A percentile compares a stretch with the other conserved stretches of the same genome.
Conservation (phyloP, 1,140 invertebrate species). For the Camponotus floridanus region DNA sequence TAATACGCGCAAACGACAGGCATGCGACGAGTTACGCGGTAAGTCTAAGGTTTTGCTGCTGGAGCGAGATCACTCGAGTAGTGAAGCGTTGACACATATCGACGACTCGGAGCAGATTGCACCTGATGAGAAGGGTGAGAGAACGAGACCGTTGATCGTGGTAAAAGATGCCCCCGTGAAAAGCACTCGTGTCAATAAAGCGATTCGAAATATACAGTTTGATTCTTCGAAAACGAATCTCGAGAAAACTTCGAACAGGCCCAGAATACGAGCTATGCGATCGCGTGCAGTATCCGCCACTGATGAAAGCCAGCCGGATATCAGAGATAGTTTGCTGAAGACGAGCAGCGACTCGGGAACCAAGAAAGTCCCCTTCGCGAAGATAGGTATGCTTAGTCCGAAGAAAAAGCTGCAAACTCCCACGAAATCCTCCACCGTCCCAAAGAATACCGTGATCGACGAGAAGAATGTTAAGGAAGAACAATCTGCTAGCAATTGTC, state of each 20-base stretch:
- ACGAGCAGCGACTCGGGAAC: constrained; percentile 67
- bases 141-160: constrained; percentile 44
- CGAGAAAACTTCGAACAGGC: constrained; percentile 58
- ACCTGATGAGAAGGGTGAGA: constrained; percentile 46
- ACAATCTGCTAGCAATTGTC: constrained; percentile 61
- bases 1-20: constrained; percentile 90
- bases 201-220: constrained; percentile 80
- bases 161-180: constrained; percentile 1
- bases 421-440: constrained; percentile 47
- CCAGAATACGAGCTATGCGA: constrained; percentile 54
- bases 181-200: constrained; percentile 62
- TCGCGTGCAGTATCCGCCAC: constrained; percentile 64
- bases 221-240: constrained; percentile 74
- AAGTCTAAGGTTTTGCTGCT: constrained; percentile 88
- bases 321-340: constrained; percentile 82
- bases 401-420: constrained; percentile 79
- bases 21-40: constrained; percentile 88
- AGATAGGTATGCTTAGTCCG: constrained; percentile 81
- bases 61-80: constrained; percentile 81
- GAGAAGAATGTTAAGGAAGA: constrained; percentile 29
- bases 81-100: not conserved
- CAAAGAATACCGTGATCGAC: not conserved
- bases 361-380: constrained; percentile 82
- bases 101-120: constrained; percentile 8
- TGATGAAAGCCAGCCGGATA: constrained; percentile 79